Percentiles rank a stretch among this genome's conserved stretches.
Evolutionary conservation across 1,140 invertebrate species (phyloP).

Genomic region (Anoplolepis gracilipes): DNA sequence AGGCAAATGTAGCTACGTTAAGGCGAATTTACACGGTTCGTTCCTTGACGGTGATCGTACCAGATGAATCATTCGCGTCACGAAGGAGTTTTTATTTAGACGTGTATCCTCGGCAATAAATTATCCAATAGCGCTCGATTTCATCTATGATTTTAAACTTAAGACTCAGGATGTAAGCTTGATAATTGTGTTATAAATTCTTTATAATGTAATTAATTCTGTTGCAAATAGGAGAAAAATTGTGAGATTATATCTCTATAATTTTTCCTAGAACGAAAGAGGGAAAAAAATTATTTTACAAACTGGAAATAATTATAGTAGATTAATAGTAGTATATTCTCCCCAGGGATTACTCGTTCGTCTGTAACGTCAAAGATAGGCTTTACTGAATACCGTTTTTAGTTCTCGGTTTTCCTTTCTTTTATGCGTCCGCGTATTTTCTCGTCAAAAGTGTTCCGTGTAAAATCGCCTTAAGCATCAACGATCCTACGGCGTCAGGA

Average conservation of each 20-base stretch:
- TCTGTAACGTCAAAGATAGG: neutral
- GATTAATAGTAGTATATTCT: too few species aligned
- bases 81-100: conserved; percentile 10
- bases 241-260: neutral
- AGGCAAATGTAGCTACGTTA: neutral
- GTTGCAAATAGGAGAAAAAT: neutral
- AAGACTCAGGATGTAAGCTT: neutral
- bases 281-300: neutral
- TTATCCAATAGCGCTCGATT: neutral
- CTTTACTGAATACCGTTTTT: neutral
- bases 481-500: conserved; percentile 72
- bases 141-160: neutral
- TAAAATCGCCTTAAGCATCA: conserved; percentile 58
- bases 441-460: conserved; percentile 18
- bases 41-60: neutral
- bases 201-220: neutral
- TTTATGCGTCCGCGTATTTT: too few species aligned
- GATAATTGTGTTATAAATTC: neutral
- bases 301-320: too few species aligned
- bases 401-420: neutral
- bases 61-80: conserved; percentile 32
- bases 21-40: conserved; percentile 54
- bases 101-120: neutral
- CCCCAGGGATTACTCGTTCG: neutral
- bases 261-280: neutral